Conservation (phyloP, 2,797 vertebrate species). For the Myoxocephalus aenaeus region DNA sequence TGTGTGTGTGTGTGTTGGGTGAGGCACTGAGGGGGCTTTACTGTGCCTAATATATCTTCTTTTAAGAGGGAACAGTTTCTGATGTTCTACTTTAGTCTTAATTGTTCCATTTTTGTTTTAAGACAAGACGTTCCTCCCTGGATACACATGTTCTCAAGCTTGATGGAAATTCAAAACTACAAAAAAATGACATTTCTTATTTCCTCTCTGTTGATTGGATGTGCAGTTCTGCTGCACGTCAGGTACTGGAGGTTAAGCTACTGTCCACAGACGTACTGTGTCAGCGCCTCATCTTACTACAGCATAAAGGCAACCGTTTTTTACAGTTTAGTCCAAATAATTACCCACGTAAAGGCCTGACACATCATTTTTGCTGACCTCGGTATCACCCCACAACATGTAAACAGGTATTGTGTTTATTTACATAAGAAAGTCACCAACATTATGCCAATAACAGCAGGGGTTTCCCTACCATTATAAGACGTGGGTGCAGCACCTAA, state of each 20-base stretch:
- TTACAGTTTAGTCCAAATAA: not conserved
- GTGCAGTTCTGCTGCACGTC: conserved; percentile 4
- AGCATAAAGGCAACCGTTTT: not conserved
- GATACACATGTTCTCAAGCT: not conserved
- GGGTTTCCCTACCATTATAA: no score
- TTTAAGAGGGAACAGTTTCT: conserved; percentile 20
- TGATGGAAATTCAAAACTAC: not conserved
- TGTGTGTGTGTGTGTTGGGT: conserved; percentile 21
- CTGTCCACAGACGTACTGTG: not conserved
- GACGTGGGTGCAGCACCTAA: not conserved
- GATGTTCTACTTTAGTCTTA: conserved; percentile 3
- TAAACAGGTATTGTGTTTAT: not conserved
- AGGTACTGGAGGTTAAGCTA: not conserved
- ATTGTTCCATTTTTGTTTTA: conserved; percentile 3
- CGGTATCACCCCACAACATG: not conserved
- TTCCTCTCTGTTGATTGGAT: not conserved
- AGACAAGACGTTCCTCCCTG: not conserved
- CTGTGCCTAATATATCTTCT: conserved; percentile 39
- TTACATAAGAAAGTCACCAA: not conserved
- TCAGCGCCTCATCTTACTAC: conserved; percentile 2
- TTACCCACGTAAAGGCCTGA: not conserved
- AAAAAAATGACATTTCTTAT: not conserved
- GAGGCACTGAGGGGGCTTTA: conserved; percentile 4
- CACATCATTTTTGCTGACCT: not conserved
- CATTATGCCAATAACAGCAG: not conserved